phyloP scores from a whole-genome alignment of 2,888 invertebrate genomes.

The Phorcus lineatus region DNA sequence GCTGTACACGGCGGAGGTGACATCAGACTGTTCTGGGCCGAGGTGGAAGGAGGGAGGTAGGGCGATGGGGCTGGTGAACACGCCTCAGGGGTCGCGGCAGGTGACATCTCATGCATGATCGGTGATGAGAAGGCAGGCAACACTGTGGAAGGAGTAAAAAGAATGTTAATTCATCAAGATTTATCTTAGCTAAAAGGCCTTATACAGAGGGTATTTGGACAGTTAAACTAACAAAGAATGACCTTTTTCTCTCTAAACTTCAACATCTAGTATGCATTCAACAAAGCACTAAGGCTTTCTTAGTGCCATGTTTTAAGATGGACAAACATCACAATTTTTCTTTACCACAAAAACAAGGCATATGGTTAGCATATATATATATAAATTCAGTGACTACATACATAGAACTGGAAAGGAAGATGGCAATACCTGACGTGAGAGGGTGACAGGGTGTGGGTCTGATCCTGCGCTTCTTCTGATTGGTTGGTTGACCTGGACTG shows the following conservation, averaged over 20 bases:
- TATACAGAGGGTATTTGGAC: too few relatives aligned
- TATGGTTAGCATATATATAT: too few relatives aligned
- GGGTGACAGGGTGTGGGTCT: constrained; percentile 4
- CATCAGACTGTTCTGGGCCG: background rate
- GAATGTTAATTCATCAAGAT: background rate
- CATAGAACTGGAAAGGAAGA: too few relatives aligned
- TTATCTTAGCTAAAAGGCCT: too few relatives aligned
- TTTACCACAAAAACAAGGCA: too few relatives aligned
- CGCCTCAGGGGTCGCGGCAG: background rate
- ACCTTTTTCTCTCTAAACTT: too few relatives aligned
- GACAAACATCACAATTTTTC: too few relatives aligned
- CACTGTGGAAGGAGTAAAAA: background rate
- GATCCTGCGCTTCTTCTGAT: background rate
- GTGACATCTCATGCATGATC: background rate
- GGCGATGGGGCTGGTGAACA: background rate
- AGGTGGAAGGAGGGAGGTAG: background rate
- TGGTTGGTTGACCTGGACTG: background rate
- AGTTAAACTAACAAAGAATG: too few relatives aligned
- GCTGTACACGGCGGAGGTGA: background rate
- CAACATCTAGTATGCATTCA: too few relatives aligned
- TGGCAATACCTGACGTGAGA: background rate
- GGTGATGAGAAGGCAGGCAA: background rate
- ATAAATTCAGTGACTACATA: too few relatives aligned
- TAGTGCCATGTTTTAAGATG: too few relatives aligned
- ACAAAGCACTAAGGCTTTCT: too few relatives aligned